phyloP scores from a whole-genome alignment of 2,113 vertebrate species.

The Clinocottus analis region DNA sequence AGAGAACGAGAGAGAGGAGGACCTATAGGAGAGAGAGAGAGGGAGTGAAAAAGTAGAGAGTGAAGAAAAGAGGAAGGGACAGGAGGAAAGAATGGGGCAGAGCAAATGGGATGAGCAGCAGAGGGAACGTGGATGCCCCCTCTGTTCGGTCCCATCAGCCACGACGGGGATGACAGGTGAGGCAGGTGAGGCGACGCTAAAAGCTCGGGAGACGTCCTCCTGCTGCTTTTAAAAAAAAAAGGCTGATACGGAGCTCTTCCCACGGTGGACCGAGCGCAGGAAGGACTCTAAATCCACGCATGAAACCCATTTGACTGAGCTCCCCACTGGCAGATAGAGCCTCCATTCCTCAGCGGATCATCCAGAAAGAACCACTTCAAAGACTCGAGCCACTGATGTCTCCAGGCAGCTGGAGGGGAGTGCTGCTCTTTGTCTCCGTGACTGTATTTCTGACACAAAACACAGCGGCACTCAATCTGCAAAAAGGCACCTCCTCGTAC shows the following conservation, averaged over 20 bases:
- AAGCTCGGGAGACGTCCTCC: conserved; percentile 52
- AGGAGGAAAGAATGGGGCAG: conserved; percentile 1
- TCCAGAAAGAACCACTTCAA: conserved; percentile 60
- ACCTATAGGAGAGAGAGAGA: neutral
- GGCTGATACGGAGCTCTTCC: conserved; percentile 50
- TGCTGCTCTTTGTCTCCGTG: conserved; percentile 32
- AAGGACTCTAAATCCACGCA: conserved; percentile 60
- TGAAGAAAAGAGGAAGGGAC: neutral
- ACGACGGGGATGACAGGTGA: conserved; percentile 57
- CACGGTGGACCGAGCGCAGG: conserved; percentile 37
- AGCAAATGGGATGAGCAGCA: conserved; percentile 28
- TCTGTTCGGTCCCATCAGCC: conserved; percentile 23
- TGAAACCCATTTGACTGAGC: conserved; percentile 65
- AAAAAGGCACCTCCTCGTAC: conserved; percentile 21
- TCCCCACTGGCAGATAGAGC: conserved; percentile 49
- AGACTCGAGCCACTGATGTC: conserved; percentile 47
- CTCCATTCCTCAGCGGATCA: conserved; percentile 57
- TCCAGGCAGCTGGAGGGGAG: conserved; percentile 35
- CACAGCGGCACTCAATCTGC: conserved; percentile 26
- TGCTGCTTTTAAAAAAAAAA: conserved; percentile 33
- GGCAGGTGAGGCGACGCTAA: conserved; percentile 52
- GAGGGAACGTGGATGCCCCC: conserved; percentile 7
- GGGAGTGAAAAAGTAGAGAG: neutral
- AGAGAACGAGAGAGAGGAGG: conserved; percentile 20
- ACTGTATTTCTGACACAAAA: conserved; percentile 25